phyloP scores from a whole-genome alignment of 2,888 invertebrate species.

The Salticus scenicus region DNA sequence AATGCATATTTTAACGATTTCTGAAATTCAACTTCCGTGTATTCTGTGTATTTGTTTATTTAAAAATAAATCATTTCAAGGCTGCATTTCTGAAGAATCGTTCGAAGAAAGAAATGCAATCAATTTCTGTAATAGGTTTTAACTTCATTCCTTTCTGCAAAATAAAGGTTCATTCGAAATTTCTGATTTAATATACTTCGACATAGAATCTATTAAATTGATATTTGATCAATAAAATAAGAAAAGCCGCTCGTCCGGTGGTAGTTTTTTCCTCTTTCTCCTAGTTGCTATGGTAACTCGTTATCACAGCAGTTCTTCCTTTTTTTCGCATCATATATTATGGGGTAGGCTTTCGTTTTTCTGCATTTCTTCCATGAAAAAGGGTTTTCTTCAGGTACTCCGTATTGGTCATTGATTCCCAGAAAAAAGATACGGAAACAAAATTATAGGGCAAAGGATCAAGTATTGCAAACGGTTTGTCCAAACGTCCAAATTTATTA shows the following conservation, averaged over 20 bases:
- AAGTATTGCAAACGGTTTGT: background rate
- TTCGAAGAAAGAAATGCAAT: too few species aligned
- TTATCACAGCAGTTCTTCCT: background rate
- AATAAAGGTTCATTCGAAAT: too few species aligned
- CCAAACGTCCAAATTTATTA: too few species aligned
- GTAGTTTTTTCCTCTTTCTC: background rate
- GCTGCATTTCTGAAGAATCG: too few species aligned
- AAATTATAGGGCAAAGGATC: background rate
- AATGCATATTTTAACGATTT: too few species aligned
- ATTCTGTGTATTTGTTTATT: too few species aligned
- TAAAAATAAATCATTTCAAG: too few species aligned
- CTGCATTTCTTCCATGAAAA: background rate
- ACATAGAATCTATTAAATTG: background rate
- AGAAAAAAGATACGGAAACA: background rate
- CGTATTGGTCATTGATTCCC: background rate
- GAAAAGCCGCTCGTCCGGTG: background rate
- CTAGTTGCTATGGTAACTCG: background rate
- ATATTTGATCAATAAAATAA: conserved; percentile 12
- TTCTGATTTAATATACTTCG: conserved; percentile 2
- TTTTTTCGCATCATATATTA: conserved; percentile 5
- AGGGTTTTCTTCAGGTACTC: background rate
- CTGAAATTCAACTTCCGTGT: too few species aligned
- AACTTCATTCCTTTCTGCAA: too few species aligned
- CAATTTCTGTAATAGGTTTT: too few species aligned
- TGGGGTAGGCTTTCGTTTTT: background rate